Evolutionary conservation across 1,140 invertebrate genomes (phyloP).

Genomic region (Popillia japonica): DNA sequence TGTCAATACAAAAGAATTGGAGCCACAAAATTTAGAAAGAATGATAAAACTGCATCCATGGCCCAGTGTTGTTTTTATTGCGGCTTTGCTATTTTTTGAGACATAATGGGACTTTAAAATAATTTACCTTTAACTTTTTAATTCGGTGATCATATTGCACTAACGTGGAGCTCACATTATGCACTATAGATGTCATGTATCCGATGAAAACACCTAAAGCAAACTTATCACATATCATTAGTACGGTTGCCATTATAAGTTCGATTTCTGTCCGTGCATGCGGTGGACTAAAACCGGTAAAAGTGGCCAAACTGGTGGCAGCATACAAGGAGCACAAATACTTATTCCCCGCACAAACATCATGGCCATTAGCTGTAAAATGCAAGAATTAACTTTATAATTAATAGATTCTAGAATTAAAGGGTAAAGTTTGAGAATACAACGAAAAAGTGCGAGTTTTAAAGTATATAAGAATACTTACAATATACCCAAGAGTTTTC

Average conservation of each 20-base stretch:
- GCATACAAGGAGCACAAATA: conserved; percentile 37
- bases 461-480: not conserved
- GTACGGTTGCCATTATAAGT: conserved; percentile 13
- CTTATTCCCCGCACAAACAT: not conserved
- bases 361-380: not conserved
- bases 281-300: conserved; percentile 1
- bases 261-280: conserved; percentile 7
- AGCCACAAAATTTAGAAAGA: too few relatives aligned
- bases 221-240: conserved; percentile 36
- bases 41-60: too few relatives aligned
- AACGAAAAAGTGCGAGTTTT: not conserved
- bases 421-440: not conserved
- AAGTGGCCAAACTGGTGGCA: not conserved
- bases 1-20: too few relatives aligned
- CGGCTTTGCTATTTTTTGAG: too few relatives aligned
- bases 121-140: conserved; percentile 37
- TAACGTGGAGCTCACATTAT: conserved; percentile 26
- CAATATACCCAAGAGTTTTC: conserved; percentile 5
- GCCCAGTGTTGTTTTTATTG: too few relatives aligned
- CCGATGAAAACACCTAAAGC: conserved; percentile 35
- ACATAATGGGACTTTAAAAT: too few relatives aligned
- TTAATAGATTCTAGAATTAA: too few relatives aligned
- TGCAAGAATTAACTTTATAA: not conserved
- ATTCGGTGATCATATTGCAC: conserved; percentile 37
- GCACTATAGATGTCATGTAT: conserved; percentile 38